phyloP scores from a whole-genome alignment of 1,140 invertebrate genomes.

The Macrostomum lignano region DNA sequence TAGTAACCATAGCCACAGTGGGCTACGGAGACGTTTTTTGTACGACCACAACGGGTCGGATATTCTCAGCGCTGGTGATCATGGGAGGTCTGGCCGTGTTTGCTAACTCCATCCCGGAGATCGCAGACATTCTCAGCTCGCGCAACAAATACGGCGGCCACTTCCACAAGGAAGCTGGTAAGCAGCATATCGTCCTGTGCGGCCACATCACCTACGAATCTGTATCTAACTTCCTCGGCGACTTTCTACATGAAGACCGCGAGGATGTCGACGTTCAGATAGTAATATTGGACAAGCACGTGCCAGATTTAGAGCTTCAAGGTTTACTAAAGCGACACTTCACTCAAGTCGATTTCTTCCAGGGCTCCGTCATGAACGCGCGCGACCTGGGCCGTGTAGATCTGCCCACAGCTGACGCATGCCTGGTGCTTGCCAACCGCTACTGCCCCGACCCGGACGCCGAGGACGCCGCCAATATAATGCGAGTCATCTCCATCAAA shows the following conservation, averaged over 20 bases:
- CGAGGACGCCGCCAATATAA: slow-evolving; percentile 85
- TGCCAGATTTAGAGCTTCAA: slow-evolving; percentile 3
- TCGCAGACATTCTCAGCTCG: slow-evolving; percentile 3
- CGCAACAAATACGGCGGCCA: slow-evolving; percentile 6
- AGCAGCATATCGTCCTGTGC: slow-evolving; percentile 9
- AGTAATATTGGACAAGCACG: slow-evolving; percentile 7
- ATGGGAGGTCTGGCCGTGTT: slow-evolving; percentile 76
- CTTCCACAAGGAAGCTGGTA: slow-evolving; percentile 5
- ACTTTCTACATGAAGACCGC: slow-evolving; percentile 8
- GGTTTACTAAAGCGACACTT: slow-evolving; percentile 8
- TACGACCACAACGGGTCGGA: slow-evolving; percentile 70
- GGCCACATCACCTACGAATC: slow-evolving; percentile 7
- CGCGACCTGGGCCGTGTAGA: slow-evolving; percentile 93
- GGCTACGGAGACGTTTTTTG: slow-evolving; percentile 91
- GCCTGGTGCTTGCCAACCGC: slow-evolving; percentile 86
- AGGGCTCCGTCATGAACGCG: slow-evolving; percentile 97
- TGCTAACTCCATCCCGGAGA: slow-evolving; percentile 8
- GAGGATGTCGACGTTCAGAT: slow-evolving; percentile 6
- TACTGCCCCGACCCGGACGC: slow-evolving; percentile 97
- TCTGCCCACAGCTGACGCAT: slow-evolving; percentile 94
- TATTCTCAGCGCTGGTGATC: slow-evolving; percentile 92
- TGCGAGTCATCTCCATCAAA: slow-evolving; percentile 96
- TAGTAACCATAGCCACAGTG: slow-evolving; percentile 95
- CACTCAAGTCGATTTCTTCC: slow-evolving; percentile 40
- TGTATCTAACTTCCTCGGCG: slow-evolving; percentile 6